Evolutionary conservation across 2,888 invertebrate genomes (phyloP).

Genomic region (Pemphredon lugubris): DNA sequence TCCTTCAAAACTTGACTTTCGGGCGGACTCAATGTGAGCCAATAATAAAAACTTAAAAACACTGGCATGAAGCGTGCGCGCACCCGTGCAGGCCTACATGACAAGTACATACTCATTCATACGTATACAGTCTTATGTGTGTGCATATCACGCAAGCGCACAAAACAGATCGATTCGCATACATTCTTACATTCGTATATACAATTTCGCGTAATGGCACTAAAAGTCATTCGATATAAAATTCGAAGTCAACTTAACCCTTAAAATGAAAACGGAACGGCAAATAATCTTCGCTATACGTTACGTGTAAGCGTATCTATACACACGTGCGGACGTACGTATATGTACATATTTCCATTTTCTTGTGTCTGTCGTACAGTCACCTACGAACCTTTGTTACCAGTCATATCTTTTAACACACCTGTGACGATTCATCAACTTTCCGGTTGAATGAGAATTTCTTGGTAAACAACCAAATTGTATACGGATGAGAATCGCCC

Average conservation of each 20-base stretch:
- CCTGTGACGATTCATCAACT: not conserved
- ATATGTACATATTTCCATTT: slow-evolving; percentile 9
- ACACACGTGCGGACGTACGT: not conserved
- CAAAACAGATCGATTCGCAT: not conserved
- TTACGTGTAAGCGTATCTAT: not conserved
- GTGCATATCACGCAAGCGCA: no score
- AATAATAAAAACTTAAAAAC: slow-evolving; percentile 44
- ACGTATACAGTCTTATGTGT: not conserved
- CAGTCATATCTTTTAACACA: no score
- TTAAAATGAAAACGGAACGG: slow-evolving; percentile 43
- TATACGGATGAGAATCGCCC: not conserved
- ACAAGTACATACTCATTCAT: slow-evolving; percentile 3
- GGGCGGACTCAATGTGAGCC: slow-evolving; percentile 75
- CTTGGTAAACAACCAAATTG: not conserved
- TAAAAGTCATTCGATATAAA: slow-evolving; percentile 65
- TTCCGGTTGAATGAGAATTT: no score
- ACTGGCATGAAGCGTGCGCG: not conserved
- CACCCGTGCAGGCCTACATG: not conserved
- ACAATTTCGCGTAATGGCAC: slow-evolving; percentile 72
- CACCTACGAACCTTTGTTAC: no score
- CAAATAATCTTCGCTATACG: slow-evolving; percentile 10
- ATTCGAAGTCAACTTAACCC: slow-evolving; percentile 47
- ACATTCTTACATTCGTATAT: slow-evolving; percentile 43
- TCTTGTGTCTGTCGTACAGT: no score
- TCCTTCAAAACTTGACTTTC: slow-evolving; percentile 6